Conservation (phyloP, 2,888 invertebrate genomes). For the Phytoseiulus persimilis region DNA sequence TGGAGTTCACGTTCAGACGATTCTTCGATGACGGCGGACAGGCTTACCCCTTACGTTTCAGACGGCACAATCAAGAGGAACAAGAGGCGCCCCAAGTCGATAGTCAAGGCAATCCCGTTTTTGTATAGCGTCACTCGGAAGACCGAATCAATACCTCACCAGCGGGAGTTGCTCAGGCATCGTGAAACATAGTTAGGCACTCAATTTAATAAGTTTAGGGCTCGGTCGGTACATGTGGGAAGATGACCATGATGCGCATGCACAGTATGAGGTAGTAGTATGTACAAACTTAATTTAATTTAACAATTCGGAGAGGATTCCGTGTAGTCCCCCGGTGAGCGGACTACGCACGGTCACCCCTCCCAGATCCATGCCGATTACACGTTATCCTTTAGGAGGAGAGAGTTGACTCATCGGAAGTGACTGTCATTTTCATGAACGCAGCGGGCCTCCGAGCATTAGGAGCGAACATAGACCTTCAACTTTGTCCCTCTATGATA, state of each 20-base stretch:
- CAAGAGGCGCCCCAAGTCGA: constrained; percentile 40
- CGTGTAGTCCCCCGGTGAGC: too few species aligned
- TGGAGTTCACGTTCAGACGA: constrained; percentile 95
- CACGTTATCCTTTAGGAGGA: too few species aligned
- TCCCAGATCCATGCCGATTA: too few species aligned
- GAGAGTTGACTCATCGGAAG: too few species aligned
- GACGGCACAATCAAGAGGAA: constrained; percentile 42
- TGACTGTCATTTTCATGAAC: too few species aligned
- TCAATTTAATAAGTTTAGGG: background rate
- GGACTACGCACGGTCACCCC: too few species aligned
- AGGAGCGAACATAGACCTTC: too few species aligned
- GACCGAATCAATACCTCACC: background rate
- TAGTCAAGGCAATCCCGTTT: constrained; percentile 45
- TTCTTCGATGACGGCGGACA: constrained; percentile 76
- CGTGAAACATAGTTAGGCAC: background rate
- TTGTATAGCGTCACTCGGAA: constrained; percentile 48
- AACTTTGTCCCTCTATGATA: too few species aligned
- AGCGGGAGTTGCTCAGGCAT: background rate
- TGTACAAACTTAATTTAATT: constrained; percentile 5
- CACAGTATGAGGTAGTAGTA: background rate
- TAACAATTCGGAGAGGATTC: background rate
- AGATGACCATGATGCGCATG: background rate
- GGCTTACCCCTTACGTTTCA: constrained; percentile 45
- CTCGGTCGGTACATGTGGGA: background rate
- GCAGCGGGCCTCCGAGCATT: too few species aligned